Evolutionary conservation across 2,113 vertebrate species (phyloP), one percentile per base, ranked within the genome.

Genomic region (Lepus americanus): DNA sequence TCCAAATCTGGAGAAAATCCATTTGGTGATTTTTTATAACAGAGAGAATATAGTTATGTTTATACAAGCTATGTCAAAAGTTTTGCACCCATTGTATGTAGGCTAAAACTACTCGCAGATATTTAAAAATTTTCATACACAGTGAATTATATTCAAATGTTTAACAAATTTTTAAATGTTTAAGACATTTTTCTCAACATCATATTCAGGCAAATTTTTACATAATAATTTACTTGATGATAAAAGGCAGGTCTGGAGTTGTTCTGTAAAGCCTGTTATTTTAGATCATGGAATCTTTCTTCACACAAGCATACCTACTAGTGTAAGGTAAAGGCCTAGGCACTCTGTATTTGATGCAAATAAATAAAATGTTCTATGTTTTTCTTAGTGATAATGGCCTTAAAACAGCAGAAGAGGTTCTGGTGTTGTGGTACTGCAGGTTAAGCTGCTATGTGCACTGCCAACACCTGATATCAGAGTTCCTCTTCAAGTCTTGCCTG

Each of bases 51-150:
- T 78, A 90, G 87, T 72, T 81, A 23, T 51, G 23, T 93, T 93
- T 79, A 51, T n/a, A 49, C 63, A 73, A 25, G 7, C 29, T 83
- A 80, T 49, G 23, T 72, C 20, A 73, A 80, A 90, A 94, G 63
- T 49, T 55, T 70, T 55, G 20, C 33, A 51, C 14, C 1, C 63
- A 39, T 59, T 79, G 5, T 79, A 20, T 14, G 27, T 74, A 77
- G 9, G 9, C 39, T 93, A 70, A 94, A 93, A 39, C 49, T 86
- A 6, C 19, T 87, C 73, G 64, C 61, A 94, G 82, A 84, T 89
- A 92, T 83, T 93, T 85, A 64, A 79, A 29, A 78, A 20, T 4
- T 91, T 74, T 80, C 25, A 51, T 78, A 36, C 6, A 31, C 19
- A 82, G 2, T 55, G 17, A 92, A 39, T 88, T 49, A 79, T 66